A percentile compares a stretch with the other conserved stretches of the same genome.
phyloP scores from a whole-genome alignment of 2,113 vertebrate genomes.

The Eurypyga helias region DNA sequence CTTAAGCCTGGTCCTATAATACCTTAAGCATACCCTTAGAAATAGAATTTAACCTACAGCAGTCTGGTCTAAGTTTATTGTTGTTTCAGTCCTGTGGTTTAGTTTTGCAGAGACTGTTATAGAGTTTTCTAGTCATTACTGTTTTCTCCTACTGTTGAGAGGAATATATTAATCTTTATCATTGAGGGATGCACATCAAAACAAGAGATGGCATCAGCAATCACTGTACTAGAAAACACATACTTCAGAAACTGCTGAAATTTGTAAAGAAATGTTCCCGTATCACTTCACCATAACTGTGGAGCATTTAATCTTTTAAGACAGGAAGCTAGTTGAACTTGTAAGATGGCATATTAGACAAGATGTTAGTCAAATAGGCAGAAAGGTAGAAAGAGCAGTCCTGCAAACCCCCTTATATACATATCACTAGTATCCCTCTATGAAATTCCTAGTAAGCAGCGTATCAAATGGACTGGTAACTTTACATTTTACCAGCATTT shows the following conservation, averaged over 20 bases:
- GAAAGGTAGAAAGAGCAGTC: not conserved
- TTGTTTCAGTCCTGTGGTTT: not conserved
- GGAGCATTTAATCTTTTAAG: not conserved
- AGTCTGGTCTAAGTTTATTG: not conserved
- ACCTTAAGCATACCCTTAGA: not conserved
- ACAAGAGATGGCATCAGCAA: not conserved
- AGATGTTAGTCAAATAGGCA: not conserved
- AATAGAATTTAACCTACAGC: not conserved
- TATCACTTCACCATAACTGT: not conserved
- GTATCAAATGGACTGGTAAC: not conserved
- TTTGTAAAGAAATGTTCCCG: not conserved
- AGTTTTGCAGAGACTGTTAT: not conserved
- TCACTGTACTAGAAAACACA: not conserved
- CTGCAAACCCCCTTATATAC: not conserved
- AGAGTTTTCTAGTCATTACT: not conserved
- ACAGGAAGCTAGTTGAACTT: not conserved
- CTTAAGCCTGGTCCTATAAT: not conserved
- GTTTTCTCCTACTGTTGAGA: not conserved
- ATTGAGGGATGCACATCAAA: not conserved
- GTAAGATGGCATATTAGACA: not conserved
- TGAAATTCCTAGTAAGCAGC: not conserved
- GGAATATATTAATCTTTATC: not conserved
- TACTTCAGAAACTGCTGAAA: not conserved
- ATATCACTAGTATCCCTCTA: not conserved
- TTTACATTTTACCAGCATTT: not conserved